Conservation (phyloP, 2,888 invertebrate genomes). For the Microctonus hyperodae region DNA sequence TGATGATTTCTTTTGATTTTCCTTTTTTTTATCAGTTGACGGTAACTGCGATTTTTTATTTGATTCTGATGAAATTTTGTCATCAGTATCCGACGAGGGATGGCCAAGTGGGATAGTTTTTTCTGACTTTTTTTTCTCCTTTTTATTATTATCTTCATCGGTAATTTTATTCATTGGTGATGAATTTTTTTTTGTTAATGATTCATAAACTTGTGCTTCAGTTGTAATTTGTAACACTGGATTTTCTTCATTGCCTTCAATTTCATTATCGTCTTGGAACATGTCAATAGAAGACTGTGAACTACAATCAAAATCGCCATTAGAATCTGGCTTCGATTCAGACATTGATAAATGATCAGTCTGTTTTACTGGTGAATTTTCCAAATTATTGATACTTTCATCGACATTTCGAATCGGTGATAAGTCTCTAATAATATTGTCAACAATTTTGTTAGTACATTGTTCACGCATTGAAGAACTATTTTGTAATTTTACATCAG, state of each 20-base stretch:
- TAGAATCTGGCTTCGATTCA: background rate
- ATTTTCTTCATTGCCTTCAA: background rate
- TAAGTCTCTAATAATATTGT: background rate
- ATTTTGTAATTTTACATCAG: too few species aligned
- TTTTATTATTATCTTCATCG: background rate
- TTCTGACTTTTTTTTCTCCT: background rate
- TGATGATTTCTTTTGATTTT: too few species aligned
- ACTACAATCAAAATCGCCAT: background rate
- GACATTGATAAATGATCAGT: background rate
- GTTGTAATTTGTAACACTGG: background rate
- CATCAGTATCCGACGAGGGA: too few species aligned
- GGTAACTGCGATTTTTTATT: background rate
- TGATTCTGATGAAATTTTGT: too few species aligned
- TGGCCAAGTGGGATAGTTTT: background rate
- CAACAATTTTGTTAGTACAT: background rate
- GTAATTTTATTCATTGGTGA: background rate
- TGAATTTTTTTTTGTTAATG: background rate
- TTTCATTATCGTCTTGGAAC: background rate
- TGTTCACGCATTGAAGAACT: background rate
- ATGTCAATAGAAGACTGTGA: background rate
- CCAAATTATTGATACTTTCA: background rate
- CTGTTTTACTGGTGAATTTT: background rate
- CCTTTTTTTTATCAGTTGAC: background rate
- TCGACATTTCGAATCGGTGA: background rate
- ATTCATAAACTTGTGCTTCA: background rate